Conservation (phyloP, 2,888 invertebrate species). For the Hirtodrosophila confusa region DNA sequence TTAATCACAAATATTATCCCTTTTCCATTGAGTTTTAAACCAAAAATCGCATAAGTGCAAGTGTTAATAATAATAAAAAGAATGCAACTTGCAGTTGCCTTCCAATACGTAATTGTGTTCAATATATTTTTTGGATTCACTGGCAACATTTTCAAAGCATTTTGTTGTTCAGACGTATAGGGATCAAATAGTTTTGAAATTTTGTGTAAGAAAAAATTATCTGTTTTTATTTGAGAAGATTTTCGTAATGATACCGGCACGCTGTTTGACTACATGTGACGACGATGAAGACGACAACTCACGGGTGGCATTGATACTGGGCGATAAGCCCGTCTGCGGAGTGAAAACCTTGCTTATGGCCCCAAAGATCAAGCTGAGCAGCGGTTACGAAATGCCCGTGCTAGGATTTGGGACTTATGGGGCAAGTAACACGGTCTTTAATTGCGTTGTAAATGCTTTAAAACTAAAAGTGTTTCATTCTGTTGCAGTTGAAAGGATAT, state of each 20-base stretch:
- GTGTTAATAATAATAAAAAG: conserved; percentile 9
- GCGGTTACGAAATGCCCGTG: conserved; percentile 87
- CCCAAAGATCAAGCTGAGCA: conserved; percentile 86
- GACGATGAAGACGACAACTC: conserved; percentile 50
- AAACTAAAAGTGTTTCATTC: background rate
- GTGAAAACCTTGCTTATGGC: conserved; percentile 64
- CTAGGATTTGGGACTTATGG: conserved; percentile 88
- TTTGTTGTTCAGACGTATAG: background rate
- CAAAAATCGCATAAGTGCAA: background rate
- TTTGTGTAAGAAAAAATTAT: conserved; percentile 8
- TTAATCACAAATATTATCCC: conserved; percentile 83
- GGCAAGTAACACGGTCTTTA: conserved; percentile 7
- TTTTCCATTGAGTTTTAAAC: conserved; percentile 81
- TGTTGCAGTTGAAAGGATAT: conserved; percentile 64
- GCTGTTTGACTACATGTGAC: conserved; percentile 48
- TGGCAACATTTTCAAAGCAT: background rate
- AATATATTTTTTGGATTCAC: too few species aligned
- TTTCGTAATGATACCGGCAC: conserved; percentile 52
- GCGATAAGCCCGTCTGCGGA: conserved; percentile 54
- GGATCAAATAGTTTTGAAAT: conserved; percentile 4
- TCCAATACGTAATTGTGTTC: too few species aligned
- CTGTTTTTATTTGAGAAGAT: conserved; percentile 21
- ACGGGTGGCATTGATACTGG: conserved; percentile 43
- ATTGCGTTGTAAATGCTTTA: too few species aligned
- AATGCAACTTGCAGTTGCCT: conserved; percentile 5